These are phyloP conservation scores for Monomorium pharaonis DNA, from an alignment of 1,140 invertebrate genomes.

Conservation along the genomic window DNA sequence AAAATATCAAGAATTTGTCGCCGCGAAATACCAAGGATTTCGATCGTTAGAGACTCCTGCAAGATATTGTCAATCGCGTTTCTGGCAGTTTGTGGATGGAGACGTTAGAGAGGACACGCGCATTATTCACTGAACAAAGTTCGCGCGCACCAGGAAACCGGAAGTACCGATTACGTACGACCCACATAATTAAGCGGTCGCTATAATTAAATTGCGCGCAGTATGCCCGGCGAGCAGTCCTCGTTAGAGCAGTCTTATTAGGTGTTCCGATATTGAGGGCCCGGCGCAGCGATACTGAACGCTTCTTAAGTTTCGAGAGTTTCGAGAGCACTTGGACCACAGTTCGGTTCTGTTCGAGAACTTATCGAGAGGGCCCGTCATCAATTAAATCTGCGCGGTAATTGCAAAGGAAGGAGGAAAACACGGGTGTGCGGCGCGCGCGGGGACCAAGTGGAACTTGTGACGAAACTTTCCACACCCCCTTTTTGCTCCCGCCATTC, in stretches of 20 bases:
- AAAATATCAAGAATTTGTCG: too few relatives aligned
- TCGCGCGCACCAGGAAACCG: conserved; percentile 9
- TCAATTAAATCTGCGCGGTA: conserved; percentile 62
- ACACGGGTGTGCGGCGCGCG: background rate
- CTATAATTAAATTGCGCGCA: conserved; percentile 62
- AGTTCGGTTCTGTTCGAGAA: conserved; percentile 27
- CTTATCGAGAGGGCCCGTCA: conserved; percentile 46
- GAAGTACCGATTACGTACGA: conserved; percentile 54
- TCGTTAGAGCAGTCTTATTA: conserved; percentile 62
- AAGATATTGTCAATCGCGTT: background rate
- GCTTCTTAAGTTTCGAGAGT: conserved; percentile 49
- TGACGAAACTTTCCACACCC: conserved; percentile 39
- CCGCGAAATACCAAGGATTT: background rate
- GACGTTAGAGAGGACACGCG: background rate
- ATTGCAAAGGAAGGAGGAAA: conserved; percentile 54
- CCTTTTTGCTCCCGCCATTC: conserved; percentile 20
- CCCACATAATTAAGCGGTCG: conserved; percentile 60
- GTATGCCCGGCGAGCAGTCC: conserved; percentile 35
- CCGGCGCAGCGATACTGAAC: conserved; percentile 52
- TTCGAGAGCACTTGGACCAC: conserved; percentile 39
- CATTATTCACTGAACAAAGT: conserved; percentile 47
- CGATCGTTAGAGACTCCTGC: background rate
- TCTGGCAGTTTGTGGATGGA: background rate
- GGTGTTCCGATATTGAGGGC: conserved; percentile 55
- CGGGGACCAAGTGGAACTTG: conserved; percentile 5